Conservation (phyloP, 1,140 invertebrate genomes). For the Hyles vespertilio region DNA sequence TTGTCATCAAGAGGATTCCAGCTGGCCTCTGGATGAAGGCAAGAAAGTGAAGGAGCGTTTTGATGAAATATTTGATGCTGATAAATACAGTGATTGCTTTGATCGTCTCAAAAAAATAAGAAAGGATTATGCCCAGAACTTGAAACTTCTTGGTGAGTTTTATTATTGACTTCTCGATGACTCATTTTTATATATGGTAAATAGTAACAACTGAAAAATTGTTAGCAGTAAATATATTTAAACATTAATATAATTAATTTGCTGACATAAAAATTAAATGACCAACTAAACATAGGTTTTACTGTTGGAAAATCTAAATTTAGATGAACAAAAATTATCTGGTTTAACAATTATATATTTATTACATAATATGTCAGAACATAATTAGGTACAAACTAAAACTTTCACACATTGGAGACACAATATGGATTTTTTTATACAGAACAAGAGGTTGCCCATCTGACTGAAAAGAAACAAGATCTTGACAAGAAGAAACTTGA, state of each 20-base stretch:
- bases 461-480: conserved; percentile 76
- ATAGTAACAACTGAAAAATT: too few relatives aligned
- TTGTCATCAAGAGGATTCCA: conserved; percentile 98
- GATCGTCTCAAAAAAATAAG: conserved; percentile 86
- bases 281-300: too few relatives aligned
- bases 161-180: too few relatives aligned
- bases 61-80: conserved; percentile 98
- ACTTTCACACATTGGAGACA: not conserved
- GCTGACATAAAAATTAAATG: too few relatives aligned
- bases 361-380: too few relatives aligned
- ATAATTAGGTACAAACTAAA: too few relatives aligned
- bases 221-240: too few relatives aligned
- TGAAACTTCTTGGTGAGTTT: conserved; percentile 66
- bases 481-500: conserved; percentile 75
- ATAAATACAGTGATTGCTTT: conserved; percentile 94
- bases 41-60: conserved; percentile 96
- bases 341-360: too few relatives aligned
- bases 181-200: too few relatives aligned
- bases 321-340: too few relatives aligned
- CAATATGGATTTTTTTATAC: conserved; percentile 12
- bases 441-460: conserved; percentile 54
- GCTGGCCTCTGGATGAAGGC: conserved; percentile 96
- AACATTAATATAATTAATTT: too few relatives aligned
- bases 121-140: conserved; percentile 77
- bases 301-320: too few relatives aligned